Percentiles rank a stretch among this genome's conserved stretches.
Conservation (phyloP, 2,797 vertebrate genomes). For the Triplophysa yarkandensis region DNA sequence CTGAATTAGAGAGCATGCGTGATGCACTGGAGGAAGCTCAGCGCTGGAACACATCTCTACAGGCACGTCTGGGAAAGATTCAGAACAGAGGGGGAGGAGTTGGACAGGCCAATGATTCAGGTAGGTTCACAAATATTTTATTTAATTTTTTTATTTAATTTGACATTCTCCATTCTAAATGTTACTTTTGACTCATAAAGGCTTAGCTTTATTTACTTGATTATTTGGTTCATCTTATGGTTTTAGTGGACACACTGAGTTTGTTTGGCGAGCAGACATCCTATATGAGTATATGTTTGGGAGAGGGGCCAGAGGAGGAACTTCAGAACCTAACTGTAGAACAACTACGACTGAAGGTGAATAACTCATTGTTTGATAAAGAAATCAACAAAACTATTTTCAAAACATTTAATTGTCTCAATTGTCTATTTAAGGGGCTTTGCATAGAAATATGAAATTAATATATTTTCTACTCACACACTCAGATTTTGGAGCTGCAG, state of each 20-base stretch:
- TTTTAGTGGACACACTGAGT: slow-evolving; percentile 83
- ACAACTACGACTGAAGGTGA: slow-evolving; percentile 88
- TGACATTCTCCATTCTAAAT: not conserved
- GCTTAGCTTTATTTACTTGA: not conserved
- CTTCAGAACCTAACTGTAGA: slow-evolving; percentile 80
- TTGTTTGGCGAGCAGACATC: slow-evolving; percentile 93
- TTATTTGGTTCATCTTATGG: slow-evolving; percentile 13
- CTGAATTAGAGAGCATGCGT: slow-evolving; percentile 74
- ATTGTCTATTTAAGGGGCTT: no score
- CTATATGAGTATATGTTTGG: slow-evolving; percentile 94
- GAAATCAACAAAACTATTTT: no score
- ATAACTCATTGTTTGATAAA: not conserved
- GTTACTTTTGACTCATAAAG: not conserved
- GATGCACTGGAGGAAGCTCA: slow-evolving; percentile 82
- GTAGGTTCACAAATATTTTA: slow-evolving; percentile 54
- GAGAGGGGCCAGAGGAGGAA: slow-evolving; percentile 77
- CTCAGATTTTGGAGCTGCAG: slow-evolving; percentile 85
- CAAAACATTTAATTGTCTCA: no score
- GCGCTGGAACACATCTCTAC: slow-evolving; percentile 80
- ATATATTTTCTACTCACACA: slow-evolving; percentile 1
- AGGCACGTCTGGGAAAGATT: slow-evolving; percentile 79
- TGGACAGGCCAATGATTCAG: slow-evolving; percentile 73
- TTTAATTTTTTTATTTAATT: not conserved
- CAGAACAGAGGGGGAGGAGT: slow-evolving; percentile 79
- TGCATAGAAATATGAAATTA: not conserved